phyloP scores from a whole-genome alignment of 2,113 vertebrate species.

The Circaetus cinerascens region DNA sequence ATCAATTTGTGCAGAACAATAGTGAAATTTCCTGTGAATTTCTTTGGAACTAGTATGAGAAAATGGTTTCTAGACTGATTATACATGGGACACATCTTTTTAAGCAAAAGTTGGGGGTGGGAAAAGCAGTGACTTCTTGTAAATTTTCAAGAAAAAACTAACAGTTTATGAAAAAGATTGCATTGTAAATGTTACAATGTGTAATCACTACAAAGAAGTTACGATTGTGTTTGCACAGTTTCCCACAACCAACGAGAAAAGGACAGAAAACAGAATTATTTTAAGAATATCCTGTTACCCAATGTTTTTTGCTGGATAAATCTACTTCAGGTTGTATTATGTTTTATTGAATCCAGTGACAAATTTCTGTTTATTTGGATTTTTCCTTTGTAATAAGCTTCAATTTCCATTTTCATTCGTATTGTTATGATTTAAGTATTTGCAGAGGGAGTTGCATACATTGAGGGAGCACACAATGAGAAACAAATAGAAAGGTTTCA shows the following conservation, averaged over 20 bases:
- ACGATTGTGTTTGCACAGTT: neutral
- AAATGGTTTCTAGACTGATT: neutral
- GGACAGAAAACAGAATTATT: neutral
- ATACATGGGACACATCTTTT: neutral
- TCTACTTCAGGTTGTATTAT: neutral
- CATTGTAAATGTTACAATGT: neutral
- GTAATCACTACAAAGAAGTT: neutral
- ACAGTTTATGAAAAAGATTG: neutral
- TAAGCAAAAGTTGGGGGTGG: rapidly evolving
- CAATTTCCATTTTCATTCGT: neutral
- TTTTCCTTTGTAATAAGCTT: neutral
- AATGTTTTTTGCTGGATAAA: neutral
- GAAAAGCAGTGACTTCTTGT: neutral
- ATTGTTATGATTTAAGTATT: neutral
- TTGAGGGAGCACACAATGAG: neutral
- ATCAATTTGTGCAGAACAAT: neutral
- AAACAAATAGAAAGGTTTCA: neutral
- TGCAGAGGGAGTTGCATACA: neutral
- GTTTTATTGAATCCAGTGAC: neutral
- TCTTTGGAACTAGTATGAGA: neutral
- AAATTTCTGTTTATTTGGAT: neutral
- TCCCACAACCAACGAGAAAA: neutral
- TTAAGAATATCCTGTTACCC: neutral
- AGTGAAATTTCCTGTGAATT: neutral
- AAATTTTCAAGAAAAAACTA: neutral